Evolutionary conservation across 2,797 vertebrate genomes (phyloP), one percentile per base, ranked within the genome.

Genomic region (Phyllotis vaccarum): DNA sequence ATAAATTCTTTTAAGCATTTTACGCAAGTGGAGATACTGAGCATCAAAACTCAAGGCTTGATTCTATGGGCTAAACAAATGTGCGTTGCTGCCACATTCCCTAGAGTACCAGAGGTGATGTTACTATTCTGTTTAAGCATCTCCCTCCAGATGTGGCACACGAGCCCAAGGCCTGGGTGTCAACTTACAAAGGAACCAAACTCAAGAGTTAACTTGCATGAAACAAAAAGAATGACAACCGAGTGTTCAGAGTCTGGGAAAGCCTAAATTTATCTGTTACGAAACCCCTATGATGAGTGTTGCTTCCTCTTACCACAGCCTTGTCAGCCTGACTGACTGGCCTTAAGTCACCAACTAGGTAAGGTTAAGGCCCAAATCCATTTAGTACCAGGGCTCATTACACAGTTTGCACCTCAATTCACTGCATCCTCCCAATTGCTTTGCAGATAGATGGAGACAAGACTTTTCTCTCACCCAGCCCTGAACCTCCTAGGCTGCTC

Each of bases 111-210:
- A n/a, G n/a, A n/a, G n/a, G n/a, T n/a, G n/a, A n/a, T 75, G 40
- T 43, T 90, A n/a, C 46, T 56, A 82, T 60, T 81, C 21, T 93
- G n/a, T 37, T 94, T 86, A 94, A 94, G 82, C 49, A 96, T 86
- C 96, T 95, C 78, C 52, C 92, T 93, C 21, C 62, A 91, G 56
- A 86, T 90, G 64, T 92, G 5, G 76, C 68, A 3, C 16, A 62
- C 79, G 49, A 37, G 40, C 2, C 40, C 24, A 86, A 43, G 24
- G 21, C 83, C 29, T 31, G 79, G 14, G 29, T 37, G 22, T 70
- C 24, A 81, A 85, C 60, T 46, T 68, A 3, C 10, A 86, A 82
- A 92, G 31, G 54, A 92, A 49, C 21, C 92, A 93, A 87, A 80
- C 14, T 97, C 78, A 86, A 95, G 16, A 75, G 22, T 37, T 62